Base-by-base conservation (phyloP, 2,888 invertebrate genomes). In the Tetragonula carbonaria region DNA sequence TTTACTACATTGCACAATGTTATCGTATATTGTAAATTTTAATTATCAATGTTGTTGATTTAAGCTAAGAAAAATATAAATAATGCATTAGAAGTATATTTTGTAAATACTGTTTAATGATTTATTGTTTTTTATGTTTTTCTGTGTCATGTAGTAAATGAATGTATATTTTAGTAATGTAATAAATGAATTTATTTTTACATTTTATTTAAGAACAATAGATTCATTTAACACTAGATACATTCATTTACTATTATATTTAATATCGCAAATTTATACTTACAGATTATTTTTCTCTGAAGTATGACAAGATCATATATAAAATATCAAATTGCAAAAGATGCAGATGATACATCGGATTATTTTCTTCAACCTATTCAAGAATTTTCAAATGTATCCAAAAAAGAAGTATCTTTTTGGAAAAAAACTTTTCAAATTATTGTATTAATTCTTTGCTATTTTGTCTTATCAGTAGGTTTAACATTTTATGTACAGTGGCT, bases 401-500 rank as follows among this genome's bases (percentile, higher is more conserved):
- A 92, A 77, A 91, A 91, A 74, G 90, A 92, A 59, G 73, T 83
- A 50, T 78, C 92, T 14, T 82, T 93, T 81, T 92, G 92, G 91
- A 90, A 87, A 79, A 92, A 88, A 87, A 87, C 90, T 53, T 88
- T 95, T 21, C 93, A 94, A 86, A 95, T 95, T 14, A 86, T 93
- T 59, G 83, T 93, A 71, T 94, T 98, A 68, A 97, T 99, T 86
- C 94, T 97, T 4, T 95, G 98, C 70, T 99, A 99, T 95, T 98
- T 99, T 94, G 96, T 97, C 18, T 96, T 99, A 78, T 99, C 99
- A 21, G 98, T 99, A 91, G 97, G 98, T 68, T 96, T 99, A 75
- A 99, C 99, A 16, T 99, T 99, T 95, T 99, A 99, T 95, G 99
- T 99, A 94, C 97, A 98, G 96, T 97, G 98, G 97, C 96, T 99